Percentiles rank a stretch among this genome's conserved stretches.
Conservation (phyloP, 1,140 invertebrate species). For the Drosophila elegans region DNA sequence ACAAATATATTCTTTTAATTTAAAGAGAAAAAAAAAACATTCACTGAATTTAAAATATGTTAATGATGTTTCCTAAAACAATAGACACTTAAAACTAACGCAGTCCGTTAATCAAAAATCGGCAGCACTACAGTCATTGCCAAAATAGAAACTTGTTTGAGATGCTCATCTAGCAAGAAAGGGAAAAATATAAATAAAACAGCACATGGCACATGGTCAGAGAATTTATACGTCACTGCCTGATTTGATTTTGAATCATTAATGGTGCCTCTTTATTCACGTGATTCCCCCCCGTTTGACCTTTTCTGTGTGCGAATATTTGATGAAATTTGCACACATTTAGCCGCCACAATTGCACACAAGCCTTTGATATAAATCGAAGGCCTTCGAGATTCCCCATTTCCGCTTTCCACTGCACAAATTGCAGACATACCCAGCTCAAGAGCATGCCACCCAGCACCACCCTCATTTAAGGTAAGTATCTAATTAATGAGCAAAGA, state of each 20-base stretch:
- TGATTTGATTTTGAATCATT: constrained; percentile 4
- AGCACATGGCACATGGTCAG: too few relatives aligned
- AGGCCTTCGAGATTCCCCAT: constrained; percentile 20
- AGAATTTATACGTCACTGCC: background rate
- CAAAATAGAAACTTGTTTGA: background rate
- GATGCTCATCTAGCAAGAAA: background rate
- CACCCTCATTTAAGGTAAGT: constrained; percentile 49
- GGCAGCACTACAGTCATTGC: background rate
- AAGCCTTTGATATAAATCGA: constrained; percentile 13
- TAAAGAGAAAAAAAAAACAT: too few relatives aligned
- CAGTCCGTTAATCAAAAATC: background rate
- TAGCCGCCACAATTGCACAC: background rate
- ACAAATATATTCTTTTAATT: too few relatives aligned
- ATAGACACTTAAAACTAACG: too few relatives aligned
- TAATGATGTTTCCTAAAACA: too few relatives aligned
- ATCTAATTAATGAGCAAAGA: constrained; percentile 52
- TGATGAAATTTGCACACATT: constrained; percentile 19
- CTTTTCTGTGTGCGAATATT: constrained; percentile 19
- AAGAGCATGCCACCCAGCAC: background rate
- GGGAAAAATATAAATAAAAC: background rate
- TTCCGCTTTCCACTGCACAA: constrained; percentile 30
- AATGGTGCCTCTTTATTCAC: constrained; percentile 3
- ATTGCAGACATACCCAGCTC: constrained; percentile 23
- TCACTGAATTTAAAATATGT: too few relatives aligned
- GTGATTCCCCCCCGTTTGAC: constrained; percentile 8